Evolutionary conservation across 2,113 vertebrate species (phyloP).

Genomic region (Protobothrops flavoviridis): DNA sequence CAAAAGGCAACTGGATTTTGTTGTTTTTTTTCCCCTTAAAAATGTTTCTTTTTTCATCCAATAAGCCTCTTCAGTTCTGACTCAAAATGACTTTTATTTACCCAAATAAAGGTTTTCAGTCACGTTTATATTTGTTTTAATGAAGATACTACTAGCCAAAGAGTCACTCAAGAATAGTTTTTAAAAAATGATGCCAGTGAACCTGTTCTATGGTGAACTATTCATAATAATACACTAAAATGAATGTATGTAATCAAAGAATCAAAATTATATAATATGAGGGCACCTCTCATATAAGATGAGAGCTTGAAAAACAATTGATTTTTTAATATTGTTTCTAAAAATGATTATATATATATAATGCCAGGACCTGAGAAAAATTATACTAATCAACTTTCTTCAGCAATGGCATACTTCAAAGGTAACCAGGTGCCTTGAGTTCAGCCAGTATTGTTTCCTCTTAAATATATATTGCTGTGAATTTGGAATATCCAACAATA

Average conservation of each 20-base stretch:
- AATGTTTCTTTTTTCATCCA: neutral
- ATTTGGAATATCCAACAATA: slow-evolving; percentile 37
- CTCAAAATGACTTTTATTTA: neutral
- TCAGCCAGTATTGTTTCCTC: neutral
- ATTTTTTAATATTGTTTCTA: neutral
- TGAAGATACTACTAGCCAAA: neutral
- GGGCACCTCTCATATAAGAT: neutral
- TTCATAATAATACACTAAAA: neutral
- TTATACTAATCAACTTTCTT: slow-evolving; percentile 13
- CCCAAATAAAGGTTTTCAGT: neutral
- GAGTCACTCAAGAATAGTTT: neutral
- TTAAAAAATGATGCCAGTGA: slow-evolving; percentile 15
- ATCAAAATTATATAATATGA: neutral
- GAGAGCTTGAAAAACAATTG: neutral
- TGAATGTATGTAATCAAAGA: neutral
- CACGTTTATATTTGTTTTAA: neutral
- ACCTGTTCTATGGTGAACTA: neutral
- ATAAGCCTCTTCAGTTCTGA: neutral
- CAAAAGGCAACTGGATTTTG: neutral
- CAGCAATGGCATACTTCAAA: neutral
- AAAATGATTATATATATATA: neutral
- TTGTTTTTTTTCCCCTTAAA: neutral
- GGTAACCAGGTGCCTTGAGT: neutral
- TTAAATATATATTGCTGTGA: slow-evolving; percentile 35
- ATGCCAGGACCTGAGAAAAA: neutral